A percentile compares a stretch with the other conserved stretches of the same genome.
Evolutionary conservation across 2,888 invertebrate genomes (phyloP).

Genomic region (Chouioia cunea): DNA sequence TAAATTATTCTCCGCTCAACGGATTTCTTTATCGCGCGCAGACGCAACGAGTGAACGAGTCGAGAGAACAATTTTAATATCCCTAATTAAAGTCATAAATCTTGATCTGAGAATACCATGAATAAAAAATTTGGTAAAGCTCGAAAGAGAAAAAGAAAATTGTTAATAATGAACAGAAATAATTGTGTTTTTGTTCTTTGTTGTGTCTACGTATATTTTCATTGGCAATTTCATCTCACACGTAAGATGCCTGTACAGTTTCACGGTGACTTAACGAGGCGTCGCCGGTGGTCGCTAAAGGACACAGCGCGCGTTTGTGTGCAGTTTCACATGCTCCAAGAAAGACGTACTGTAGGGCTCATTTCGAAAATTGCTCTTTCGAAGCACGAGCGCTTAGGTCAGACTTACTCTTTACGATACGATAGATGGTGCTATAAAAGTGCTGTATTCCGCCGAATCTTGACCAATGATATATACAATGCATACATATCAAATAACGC

Average conservation of each 20-base stretch:
- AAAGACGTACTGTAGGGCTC: constrained; percentile 3
- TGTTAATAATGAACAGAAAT: too few relatives aligned
- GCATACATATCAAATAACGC: too few relatives aligned
- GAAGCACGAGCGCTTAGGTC: not conserved
- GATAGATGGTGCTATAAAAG: constrained; percentile 34
- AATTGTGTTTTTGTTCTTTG: too few relatives aligned
- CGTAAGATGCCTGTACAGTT: constrained; percentile 52
- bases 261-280: constrained; percentile 52
- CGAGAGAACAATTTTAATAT: too few relatives aligned
- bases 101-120: too few relatives aligned
- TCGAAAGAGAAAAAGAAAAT: too few relatives aligned
- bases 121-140: too few relatives aligned
- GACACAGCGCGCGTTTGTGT: not conserved
- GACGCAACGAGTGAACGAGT: too few relatives aligned
- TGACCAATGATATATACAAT: too few relatives aligned
- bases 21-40: too few relatives aligned
- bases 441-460: too few relatives aligned
- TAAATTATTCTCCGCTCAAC: constrained; percentile 8
- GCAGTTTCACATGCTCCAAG: too few relatives aligned
- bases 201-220: not conserved
- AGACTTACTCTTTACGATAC: constrained; percentile 2
- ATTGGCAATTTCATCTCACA: constrained; percentile 17
- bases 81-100: not conserved
- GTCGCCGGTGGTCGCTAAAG: constrained; percentile 36
- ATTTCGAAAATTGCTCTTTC: constrained; percentile 37